Evolutionary conservation across 2,888 invertebrate genomes (phyloP), one percentile per base, ranked within the genome.

Genomic region (Entomobrya proxima): DNA sequence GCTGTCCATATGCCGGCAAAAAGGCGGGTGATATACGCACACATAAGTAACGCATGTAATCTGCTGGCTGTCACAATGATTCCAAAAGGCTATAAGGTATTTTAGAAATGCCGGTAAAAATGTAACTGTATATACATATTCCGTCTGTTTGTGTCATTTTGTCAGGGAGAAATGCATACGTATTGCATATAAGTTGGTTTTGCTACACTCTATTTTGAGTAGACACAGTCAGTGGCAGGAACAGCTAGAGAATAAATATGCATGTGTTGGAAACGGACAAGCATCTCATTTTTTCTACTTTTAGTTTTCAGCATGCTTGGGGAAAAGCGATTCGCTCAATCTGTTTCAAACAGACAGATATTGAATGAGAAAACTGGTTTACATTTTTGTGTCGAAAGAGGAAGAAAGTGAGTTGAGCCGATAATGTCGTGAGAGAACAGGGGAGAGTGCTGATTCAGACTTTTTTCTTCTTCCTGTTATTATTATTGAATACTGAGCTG

Each of bases 401-500:
- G n/a, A 47, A 50, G 18, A 30, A 74, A 64, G 32, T 18, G 40
- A 67, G 24, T 24, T 67, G 67, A 67, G 40, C 67, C 37, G 21
- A 40, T 37, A 21, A 67, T 67, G 37, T 67, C 32, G 18, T 1
- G 6, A 55, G 2, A 32, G n/a, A 61, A 32, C 30, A n/a, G n/a
- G n/a, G 32, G 30, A 64, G 61, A 35, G 11, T 30, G 67, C 67
- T 67, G 67, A 40, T 67, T 40, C 67, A 67, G 67, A 67, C 67
- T 61, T 61, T 61, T 61, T n/a, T n/a, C n/a, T n/a, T n/a, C n/a
- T n/a, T 30, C 37, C 18, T 37, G 37, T 40, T 40, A 24, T 24
- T 67, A 40, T 67, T 67, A 67, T 67, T 67, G 67, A 67, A 67
- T 67, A 67, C 21, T 67, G 67, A 67, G 67, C 67, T 67, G 67